Conservation (phyloP, 2,888 invertebrate genomes). For the Macropis europaea region DNA sequence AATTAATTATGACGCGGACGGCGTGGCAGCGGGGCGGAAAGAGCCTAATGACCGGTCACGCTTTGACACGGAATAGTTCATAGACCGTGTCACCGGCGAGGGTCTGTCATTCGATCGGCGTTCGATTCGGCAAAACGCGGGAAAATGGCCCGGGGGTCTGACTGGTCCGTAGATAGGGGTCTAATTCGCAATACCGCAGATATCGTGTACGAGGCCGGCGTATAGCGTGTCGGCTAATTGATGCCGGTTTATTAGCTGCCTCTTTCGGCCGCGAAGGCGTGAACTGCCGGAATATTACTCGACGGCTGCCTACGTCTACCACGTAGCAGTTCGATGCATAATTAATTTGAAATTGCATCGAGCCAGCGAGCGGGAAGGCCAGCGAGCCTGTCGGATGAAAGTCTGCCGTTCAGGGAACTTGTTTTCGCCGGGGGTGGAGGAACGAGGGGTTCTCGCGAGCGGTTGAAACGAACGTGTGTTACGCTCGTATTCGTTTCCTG, state of each 20-base stretch:
- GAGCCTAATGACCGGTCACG: not conserved
- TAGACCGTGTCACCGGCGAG: slow-evolving; percentile 34
- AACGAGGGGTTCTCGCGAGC: not conserved
- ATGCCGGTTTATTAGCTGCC: slow-evolving; percentile 76
- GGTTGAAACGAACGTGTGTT: slow-evolving; percentile 23
- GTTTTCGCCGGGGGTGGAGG: too few relatives aligned
- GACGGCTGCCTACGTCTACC: slow-evolving; percentile 64
- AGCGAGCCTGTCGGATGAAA: slow-evolving; percentile 8
- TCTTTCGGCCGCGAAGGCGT: slow-evolving; percentile 71
- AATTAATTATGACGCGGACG: slow-evolving; percentile 25
- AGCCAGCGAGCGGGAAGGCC: slow-evolving; percentile 14
- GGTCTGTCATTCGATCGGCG: slow-evolving; percentile 49
- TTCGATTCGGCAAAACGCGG: slow-evolving; percentile 49
- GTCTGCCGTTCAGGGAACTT: too few relatives aligned
- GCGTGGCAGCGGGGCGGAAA: not conserved
- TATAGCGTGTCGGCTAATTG: slow-evolving; percentile 75
- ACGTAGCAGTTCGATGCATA: slow-evolving; percentile 58
- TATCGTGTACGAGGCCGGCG: slow-evolving; percentile 46
- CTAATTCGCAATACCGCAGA: slow-evolving; percentile 60
- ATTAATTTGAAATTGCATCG: slow-evolving; percentile 65
- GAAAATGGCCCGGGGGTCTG: slow-evolving; percentile 48
- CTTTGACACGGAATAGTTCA: slow-evolving; percentile 24
- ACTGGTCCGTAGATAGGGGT: slow-evolving; percentile 33
- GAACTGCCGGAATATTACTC: slow-evolving; percentile 70
- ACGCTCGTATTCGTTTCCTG: slow-evolving; percentile 33